These are phyloP conservation scores for Ptilodon capucinus DNA, from an alignment of 2,888 invertebrate genomes.

Conservation along the genomic window DNA sequence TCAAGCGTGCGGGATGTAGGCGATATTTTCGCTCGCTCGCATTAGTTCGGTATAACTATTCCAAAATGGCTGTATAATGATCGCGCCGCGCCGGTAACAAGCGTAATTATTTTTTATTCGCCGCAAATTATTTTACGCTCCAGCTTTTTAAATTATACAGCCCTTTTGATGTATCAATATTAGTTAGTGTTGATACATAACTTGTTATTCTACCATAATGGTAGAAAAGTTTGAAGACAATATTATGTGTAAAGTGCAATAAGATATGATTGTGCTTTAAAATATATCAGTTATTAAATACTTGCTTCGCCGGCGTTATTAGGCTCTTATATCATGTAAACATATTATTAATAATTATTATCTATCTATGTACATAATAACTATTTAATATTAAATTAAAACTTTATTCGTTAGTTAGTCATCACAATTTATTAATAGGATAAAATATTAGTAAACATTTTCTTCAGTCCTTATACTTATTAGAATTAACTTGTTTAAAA, in stretches of 20 bases:
- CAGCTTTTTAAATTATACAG: conserved; percentile 30
- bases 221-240: conserved; percentile 50
- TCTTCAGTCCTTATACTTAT: background rate
- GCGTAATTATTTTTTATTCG: background rate
- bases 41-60: background rate
- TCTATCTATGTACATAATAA: conserved; percentile 25
- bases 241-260: conserved; percentile 61
- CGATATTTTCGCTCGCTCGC: background rate
- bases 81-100: background rate
- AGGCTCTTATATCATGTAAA: conserved; percentile 34
- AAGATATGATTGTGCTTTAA: conserved; percentile 57
- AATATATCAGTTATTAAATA: conserved; percentile 28
- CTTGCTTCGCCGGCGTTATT: conserved; percentile 43
- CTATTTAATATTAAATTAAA: conserved; percentile 11
- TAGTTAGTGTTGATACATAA: conserved; percentile 17
- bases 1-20: background rate
- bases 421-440: conserved; percentile 29
- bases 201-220: conserved; percentile 23
- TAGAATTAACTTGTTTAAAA: background rate
- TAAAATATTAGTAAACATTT: conserved; percentile 4
- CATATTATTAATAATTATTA: conserved; percentile 28
- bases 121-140: background rate
- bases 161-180: conserved; percentile 24
- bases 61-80: conserved; percentile 38
- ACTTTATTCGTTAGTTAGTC: conserved; percentile 20